These are phyloP conservation scores for Tragelaphus buxtoni DNA, from an alignment of 2,113 vertebrate species.

Conservation along the genomic window DNA sequence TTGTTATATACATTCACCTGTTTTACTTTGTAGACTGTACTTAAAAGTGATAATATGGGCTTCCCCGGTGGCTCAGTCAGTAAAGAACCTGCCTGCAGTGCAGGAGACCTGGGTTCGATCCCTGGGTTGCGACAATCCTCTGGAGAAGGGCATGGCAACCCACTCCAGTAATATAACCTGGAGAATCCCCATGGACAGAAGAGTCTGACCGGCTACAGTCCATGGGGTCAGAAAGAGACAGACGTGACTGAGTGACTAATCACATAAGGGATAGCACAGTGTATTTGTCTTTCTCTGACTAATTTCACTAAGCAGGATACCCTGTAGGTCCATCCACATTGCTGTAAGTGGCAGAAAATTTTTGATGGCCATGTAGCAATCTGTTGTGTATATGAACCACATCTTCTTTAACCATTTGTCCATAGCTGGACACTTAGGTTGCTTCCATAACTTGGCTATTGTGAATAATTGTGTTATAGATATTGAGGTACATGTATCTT, in stretches of 20 bases:
- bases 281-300: neutral
- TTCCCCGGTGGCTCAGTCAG: neutral
- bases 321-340: neutral
- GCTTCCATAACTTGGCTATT: neutral
- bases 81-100: neutral
- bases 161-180: neutral
- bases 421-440: neutral
- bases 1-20: neutral
- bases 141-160: neutral
- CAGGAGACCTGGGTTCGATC: neutral
- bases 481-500: neutral
- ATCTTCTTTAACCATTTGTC: neutral
- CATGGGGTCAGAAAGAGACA: neutral
- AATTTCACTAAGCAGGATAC: neutral
- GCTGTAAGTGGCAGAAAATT: neutral
- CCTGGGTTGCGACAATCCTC: neutral
- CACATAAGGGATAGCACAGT: neutral
- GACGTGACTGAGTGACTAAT: neutral
- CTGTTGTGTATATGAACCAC: neutral
- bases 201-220: neutral
- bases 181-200: neutral
- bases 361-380: neutral
- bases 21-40: neutral
- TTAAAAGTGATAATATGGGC: neutral
- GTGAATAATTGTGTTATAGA: neutral